Evolutionary conservation across 2,113 vertebrate species (phyloP).

Genomic region (Fregata magnificens): DNA sequence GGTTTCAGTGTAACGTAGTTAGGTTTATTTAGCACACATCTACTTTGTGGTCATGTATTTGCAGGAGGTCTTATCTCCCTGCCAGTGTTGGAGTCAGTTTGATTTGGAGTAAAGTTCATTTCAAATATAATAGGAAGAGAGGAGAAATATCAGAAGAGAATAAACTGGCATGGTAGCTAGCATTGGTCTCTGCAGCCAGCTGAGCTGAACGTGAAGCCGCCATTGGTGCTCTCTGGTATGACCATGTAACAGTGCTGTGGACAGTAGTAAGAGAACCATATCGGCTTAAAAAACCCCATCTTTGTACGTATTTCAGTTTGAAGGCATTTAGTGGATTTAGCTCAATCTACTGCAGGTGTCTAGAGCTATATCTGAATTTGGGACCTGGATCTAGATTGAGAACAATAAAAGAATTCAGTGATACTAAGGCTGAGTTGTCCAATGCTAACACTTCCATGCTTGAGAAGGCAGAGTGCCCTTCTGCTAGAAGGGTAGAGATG

Average conservation of each 20-base stretch:
- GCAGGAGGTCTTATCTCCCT: background rate
- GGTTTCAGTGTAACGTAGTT: background rate
- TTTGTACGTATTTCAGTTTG: background rate
- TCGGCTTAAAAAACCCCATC: background rate
- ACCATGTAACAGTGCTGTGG: background rate
- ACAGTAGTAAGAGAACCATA: background rate
- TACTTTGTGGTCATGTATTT: background rate
- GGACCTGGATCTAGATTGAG: background rate
- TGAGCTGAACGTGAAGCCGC: background rate
- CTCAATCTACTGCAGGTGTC: background rate
- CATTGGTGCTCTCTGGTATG: background rate
- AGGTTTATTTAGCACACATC: background rate
- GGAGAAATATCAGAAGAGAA: background rate
- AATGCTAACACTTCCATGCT: background rate
- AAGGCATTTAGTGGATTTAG: background rate
- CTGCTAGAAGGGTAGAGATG: background rate
- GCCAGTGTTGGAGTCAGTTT: background rate
- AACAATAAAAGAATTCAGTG: background rate
- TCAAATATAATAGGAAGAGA: background rate
- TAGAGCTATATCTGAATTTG: background rate
- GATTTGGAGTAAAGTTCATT: background rate
- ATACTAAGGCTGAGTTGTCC: background rate
- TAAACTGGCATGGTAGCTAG: background rate
- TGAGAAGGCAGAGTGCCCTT: background rate
- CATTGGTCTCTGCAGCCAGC: background rate